Evolutionary conservation across 2,797 vertebrate species (phyloP).

Genomic region (Macrochelys suwanniensis): DNA sequence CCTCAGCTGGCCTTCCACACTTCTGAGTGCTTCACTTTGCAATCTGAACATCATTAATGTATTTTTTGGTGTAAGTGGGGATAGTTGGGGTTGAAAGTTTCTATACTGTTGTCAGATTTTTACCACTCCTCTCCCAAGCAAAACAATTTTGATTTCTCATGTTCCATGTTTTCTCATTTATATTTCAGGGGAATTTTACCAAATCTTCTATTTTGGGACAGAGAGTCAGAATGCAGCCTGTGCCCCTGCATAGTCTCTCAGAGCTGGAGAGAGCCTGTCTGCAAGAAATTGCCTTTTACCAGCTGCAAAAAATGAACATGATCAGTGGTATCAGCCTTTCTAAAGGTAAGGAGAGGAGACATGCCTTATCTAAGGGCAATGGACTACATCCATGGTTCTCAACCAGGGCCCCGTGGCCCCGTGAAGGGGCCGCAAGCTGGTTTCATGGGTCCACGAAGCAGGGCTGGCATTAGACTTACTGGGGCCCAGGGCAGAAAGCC

Average conservation of each 20-base stretch:
- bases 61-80: neutral
- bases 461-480: too few species aligned
- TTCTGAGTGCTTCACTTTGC: neutral
- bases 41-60: accelerated
- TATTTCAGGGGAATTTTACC: constrained; percentile 76
- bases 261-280: constrained; percentile 92
- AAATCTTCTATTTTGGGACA: constrained; percentile 82
- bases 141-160: accelerated
- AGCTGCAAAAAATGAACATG: constrained; percentile 84
- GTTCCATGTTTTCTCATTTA: neutral
- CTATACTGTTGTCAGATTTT: accelerated
- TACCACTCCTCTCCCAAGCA: neutral
- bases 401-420: too few species aligned
- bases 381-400: neutral
- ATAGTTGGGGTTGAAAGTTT: accelerated
- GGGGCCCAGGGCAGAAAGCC: too few species aligned
- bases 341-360: constrained; percentile 77
- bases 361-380: accelerated
- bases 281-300: constrained; percentile 89
- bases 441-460: too few species aligned
- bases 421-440: too few species aligned
- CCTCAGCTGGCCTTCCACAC: accelerated
- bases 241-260: constrained; percentile 91
- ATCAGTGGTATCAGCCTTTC: constrained; percentile 84
- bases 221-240: constrained; percentile 83